phyloP scores from a whole-genome alignment of 2,113 vertebrate species.

The Megaceryle torquata region DNA sequence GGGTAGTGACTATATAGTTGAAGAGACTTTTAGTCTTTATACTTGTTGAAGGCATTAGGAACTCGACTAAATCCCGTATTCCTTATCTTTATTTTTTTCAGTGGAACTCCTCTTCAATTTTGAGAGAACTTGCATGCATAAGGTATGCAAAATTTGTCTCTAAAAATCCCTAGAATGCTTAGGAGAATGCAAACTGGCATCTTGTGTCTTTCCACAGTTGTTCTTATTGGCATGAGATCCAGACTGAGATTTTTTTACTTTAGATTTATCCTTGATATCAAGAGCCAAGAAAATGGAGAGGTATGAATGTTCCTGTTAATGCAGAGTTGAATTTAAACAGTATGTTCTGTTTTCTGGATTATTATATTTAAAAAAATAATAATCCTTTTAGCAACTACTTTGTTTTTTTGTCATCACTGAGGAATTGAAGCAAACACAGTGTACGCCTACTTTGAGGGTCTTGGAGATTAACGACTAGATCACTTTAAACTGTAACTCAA shows the following conservation, averaged over 20 bases:
- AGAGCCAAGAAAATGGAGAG: conserved; percentile 32
- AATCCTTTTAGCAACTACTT: background rate
- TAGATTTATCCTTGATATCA: background rate
- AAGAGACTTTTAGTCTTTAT: background rate
- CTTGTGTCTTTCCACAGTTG: background rate
- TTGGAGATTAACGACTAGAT: background rate
- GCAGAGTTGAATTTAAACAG: conserved; percentile 2
- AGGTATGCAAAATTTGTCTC: background rate
- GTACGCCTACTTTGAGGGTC: background rate
- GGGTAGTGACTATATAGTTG: background rate
- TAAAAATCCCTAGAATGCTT: background rate
- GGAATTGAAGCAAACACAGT: background rate
- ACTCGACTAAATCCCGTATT: background rate
- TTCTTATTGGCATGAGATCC: background rate
- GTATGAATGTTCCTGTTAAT: conserved; percentile 24
- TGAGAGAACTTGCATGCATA: background rate
- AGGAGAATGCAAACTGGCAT: background rate
- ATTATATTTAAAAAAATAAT: too few relatives aligned
- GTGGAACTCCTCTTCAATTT: background rate
- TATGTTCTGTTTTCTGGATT: background rate
- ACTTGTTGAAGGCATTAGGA: background rate
- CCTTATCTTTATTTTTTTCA: background rate
- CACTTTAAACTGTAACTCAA: background rate
- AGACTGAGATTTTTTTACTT: background rate
- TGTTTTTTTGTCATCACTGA: background rate